phyloP scores from a whole-genome alignment of 2,888 invertebrate genomes.

The Cryptus viduatorius region DNA sequence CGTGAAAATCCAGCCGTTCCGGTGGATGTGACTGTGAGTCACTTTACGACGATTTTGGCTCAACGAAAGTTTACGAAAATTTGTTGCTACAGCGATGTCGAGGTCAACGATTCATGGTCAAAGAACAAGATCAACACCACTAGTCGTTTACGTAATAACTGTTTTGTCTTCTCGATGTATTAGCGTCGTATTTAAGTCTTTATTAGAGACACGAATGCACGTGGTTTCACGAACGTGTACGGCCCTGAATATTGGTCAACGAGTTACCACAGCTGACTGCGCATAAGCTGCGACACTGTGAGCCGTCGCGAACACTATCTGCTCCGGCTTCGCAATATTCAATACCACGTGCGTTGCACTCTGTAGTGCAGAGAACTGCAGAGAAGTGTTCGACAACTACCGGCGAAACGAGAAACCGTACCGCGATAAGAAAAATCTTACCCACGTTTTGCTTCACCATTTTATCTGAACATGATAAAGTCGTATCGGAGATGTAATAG shows the following conservation, averaged over 20 bases:
- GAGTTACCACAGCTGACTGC: slow-evolving; percentile 16
- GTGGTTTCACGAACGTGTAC: not conserved
- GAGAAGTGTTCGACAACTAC: not conserved
- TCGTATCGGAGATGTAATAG: not conserved
- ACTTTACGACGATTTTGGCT: not conserved
- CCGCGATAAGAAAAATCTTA: not conserved
- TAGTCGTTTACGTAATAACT: slow-evolving; percentile 16
- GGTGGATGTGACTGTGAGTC: not conserved
- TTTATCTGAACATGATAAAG: not conserved
- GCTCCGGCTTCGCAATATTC: not conserved
- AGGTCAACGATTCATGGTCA: slow-evolving; percentile 11
- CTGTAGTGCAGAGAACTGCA: not conserved
- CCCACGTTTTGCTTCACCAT: not conserved
- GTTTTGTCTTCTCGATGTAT: not conserved
- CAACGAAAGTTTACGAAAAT: not conserved
- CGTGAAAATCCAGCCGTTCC: not conserved
- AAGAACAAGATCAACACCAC: not conserved
- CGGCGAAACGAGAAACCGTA: not conserved
- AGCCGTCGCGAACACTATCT: not conserved
- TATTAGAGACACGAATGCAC: not conserved
- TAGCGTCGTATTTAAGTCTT: slow-evolving; percentile 8
- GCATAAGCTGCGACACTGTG: slow-evolving; percentile 7
- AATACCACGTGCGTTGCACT: not conserved
- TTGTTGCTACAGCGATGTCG: not conserved
- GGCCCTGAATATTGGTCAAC: slow-evolving; percentile 27